Conservation (phyloP, 2,113 vertebrate species). For the Synchiropus splendidus region DNA sequence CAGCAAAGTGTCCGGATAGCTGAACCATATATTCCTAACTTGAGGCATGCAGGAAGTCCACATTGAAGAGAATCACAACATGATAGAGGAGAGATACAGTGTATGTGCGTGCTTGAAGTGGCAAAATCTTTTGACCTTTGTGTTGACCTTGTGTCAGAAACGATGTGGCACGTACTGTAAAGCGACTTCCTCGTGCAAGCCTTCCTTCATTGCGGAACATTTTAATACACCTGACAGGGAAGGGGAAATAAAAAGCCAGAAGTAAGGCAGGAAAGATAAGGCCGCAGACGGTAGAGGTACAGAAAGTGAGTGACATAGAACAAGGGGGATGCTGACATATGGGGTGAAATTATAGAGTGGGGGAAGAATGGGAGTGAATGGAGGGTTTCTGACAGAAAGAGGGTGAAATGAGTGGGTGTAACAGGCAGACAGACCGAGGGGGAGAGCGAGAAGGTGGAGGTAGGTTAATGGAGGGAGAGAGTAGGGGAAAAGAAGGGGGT, state of each 20-base stretch:
- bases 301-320: slow-evolving; percentile 56
- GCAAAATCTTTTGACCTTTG: no score
- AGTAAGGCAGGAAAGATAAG: slow-evolving; percentile 42
- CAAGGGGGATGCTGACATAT: slow-evolving; percentile 59
- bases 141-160: no score
- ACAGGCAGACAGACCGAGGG: slow-evolving; percentile 36
- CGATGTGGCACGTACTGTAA: no score
- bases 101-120: no score
- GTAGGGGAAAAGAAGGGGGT: slow-evolving; percentile 28
- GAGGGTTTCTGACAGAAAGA: slow-evolving; percentile 55
- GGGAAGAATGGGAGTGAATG: slow-evolving; percentile 46
- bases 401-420: slow-evolving; percentile 60
- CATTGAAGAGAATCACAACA: no score
- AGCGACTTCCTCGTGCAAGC: no score
- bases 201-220: slow-evolving; percentile 75
- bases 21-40: no score
- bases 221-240: slow-evolving; percentile 88
- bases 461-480: slow-evolving; percentile 46
- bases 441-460: slow-evolving; percentile 47
- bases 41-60: no score
- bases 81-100: no score
- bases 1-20: no score
- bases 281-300: slow-evolving; percentile 41
- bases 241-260: slow-evolving; percentile 69
- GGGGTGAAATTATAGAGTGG: slow-evolving; percentile 58